phyloP scores from a whole-genome alignment of 2,888 invertebrate species.

The Melipona bicolor region DNA sequence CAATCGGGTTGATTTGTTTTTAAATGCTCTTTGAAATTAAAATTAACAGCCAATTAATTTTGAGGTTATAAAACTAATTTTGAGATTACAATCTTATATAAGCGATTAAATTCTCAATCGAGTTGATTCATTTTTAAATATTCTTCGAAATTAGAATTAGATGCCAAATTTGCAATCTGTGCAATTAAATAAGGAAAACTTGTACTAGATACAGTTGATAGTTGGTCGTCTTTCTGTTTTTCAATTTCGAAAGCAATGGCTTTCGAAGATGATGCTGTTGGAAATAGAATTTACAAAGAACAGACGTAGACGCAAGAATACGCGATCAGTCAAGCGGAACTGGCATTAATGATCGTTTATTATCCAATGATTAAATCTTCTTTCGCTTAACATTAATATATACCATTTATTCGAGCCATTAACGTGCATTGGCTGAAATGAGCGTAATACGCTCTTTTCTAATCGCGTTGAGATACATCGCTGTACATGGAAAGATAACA shows the following conservation, averaged over 20 bases:
- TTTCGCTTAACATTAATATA: neutral
- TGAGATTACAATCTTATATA: too few species aligned
- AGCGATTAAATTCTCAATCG: too few species aligned
- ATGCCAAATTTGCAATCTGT: too few species aligned
- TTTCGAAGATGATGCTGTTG: neutral
- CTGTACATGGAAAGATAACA: neutral
- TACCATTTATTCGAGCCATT: neutral
- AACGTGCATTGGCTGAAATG: neutral
- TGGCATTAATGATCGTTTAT: slow-evolving; percentile 17
- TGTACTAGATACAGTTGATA: neutral
- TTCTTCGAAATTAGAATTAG: too few species aligned
- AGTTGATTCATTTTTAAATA: too few species aligned
- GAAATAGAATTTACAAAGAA: neutral
- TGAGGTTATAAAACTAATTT: too few species aligned
- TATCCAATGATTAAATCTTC: slow-evolving; percentile 13
- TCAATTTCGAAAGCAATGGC: too few species aligned
- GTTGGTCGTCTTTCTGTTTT: neutral
- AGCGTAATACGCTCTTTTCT: neutral
- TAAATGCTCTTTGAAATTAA: too few species aligned
- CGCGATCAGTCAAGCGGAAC: neutral
- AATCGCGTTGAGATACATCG: neutral
- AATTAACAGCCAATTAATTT: too few species aligned
- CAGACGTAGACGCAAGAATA: neutral
- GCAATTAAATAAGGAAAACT: neutral
- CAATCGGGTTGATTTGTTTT: too few species aligned